phyloP scores from a whole-genome alignment of 1,140 invertebrate species.

The Diorhabda carinulata region DNA sequence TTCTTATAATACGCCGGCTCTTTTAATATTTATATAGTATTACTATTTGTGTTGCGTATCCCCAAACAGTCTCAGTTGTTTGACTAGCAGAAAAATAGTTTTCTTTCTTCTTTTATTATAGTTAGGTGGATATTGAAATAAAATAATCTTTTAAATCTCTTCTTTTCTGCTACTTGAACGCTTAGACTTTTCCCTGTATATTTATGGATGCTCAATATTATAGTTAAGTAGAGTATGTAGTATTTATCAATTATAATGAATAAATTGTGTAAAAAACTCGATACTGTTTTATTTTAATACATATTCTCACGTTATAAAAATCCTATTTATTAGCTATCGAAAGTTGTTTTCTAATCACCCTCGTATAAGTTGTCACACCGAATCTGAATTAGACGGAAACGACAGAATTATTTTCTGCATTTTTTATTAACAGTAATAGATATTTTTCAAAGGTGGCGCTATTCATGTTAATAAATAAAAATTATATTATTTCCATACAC shows the following conservation, averaged over 20 bases:
- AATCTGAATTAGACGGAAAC: too few relatives aligned
- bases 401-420: too few relatives aligned
- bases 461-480: too few relatives aligned
- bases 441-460: too few relatives aligned
- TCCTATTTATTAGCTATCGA: too few relatives aligned
- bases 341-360: too few relatives aligned
- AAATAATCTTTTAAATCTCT: conserved; percentile 3
- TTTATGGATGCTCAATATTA: conserved; percentile 49
- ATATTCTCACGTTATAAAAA: too few relatives aligned
- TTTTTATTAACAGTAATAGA: too few relatives aligned
- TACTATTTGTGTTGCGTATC: conserved; percentile 44
- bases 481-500: too few relatives aligned
- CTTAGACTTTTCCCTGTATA: conserved; percentile 46
- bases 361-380: too few relatives aligned
- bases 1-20: conserved; percentile 34
- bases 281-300: not conserved
- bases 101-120: conserved; percentile 23
- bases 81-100: conserved; percentile 42
- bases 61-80: conserved; percentile 43
- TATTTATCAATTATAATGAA: conserved; percentile 47
- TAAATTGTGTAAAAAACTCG: conserved; percentile 45
- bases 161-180: conserved; percentile 47
- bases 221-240: conserved; percentile 47
- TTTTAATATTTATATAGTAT: conserved; percentile 34
- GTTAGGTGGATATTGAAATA: conserved; percentile 22